Evolutionary conservation across 2,888 invertebrate species (phyloP).

Genomic region (Aelia acuminata): DNA sequence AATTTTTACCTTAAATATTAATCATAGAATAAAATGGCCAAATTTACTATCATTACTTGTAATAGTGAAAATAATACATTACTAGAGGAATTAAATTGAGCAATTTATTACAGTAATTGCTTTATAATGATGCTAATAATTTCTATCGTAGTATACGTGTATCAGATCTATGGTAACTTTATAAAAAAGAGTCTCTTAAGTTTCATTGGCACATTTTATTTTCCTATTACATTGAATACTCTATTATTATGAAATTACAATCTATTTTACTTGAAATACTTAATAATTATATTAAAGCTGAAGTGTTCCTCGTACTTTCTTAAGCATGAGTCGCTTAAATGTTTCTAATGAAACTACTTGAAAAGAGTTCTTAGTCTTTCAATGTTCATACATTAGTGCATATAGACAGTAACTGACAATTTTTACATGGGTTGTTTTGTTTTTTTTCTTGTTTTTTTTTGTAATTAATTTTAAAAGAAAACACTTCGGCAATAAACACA

Average conservation of each 20-base stretch:
- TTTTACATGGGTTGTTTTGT: conserved; percentile 3
- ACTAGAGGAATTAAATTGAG: not conserved
- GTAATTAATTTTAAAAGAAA: conserved; percentile 13
- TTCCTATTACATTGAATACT: not conserved
- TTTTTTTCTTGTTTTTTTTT: not conserved
- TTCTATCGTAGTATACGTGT: conserved; percentile 36
- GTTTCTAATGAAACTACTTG: not conserved
- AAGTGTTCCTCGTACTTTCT: conserved; percentile 29
- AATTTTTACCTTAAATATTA: not conserved
- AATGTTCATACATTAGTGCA: conserved; percentile 4
- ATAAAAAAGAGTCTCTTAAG: conserved; percentile 53
- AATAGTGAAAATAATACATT: not conserved
- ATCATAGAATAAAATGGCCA: not conserved
- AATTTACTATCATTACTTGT: not conserved
- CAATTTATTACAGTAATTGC: not conserved
- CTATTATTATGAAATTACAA: conserved; percentile 14
- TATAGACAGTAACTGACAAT: conserved; percentile 11
- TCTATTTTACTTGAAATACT: conserved; percentile 44
- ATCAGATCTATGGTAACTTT: conserved; percentile 60
- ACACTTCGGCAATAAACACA: conserved; percentile 43
- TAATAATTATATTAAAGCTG: conserved; percentile 47
- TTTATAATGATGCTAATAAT: not conserved
- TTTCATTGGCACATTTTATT: conserved; percentile 51
- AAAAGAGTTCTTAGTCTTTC: conserved; percentile 24
- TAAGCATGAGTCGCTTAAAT: conserved; percentile 12